phyloP scores from a whole-genome alignment of 2,888 invertebrate species.

The Melipona beecheii region DNA sequence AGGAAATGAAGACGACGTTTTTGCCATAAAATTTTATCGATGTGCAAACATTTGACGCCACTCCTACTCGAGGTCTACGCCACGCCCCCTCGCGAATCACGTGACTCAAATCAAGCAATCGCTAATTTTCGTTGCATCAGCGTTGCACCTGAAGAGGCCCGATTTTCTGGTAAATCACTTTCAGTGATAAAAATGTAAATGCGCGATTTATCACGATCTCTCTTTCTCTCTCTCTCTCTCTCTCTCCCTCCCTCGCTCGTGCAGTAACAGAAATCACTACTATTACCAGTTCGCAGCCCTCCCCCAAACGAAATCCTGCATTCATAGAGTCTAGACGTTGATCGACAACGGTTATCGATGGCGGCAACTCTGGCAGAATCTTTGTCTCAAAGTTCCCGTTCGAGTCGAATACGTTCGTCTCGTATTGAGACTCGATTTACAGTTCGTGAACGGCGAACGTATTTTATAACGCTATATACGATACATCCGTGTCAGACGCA shows the following conservation, averaged over 20 bases:
- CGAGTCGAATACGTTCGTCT: neutral
- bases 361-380: neutral
- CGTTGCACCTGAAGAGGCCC: too few relatives aligned
- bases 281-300: fast-evolving
- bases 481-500: conserved; percentile 22
- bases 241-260: neutral
- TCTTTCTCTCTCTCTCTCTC: too few relatives aligned
- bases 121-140: too few relatives aligned
- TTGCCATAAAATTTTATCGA: too few relatives aligned
- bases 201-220: too few relatives aligned
- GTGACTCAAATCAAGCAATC: too few relatives aligned
- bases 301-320: neutral
- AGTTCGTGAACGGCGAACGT: neutral
- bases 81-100: too few relatives aligned
- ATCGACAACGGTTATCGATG: neutral
- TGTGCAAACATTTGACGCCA: too few relatives aligned
- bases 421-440: neutral
- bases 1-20: too few relatives aligned
- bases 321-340: neutral
- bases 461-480: conserved; percentile 53
- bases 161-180: too few relatives aligned
- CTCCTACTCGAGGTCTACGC: too few relatives aligned
- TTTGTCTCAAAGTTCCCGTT: neutral
- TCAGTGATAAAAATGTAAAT: too few relatives aligned
- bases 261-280: neutral